Evolutionary conservation across 1,140 invertebrate species (phyloP).

Genomic region (Pygmarrhopalites habei): DNA sequence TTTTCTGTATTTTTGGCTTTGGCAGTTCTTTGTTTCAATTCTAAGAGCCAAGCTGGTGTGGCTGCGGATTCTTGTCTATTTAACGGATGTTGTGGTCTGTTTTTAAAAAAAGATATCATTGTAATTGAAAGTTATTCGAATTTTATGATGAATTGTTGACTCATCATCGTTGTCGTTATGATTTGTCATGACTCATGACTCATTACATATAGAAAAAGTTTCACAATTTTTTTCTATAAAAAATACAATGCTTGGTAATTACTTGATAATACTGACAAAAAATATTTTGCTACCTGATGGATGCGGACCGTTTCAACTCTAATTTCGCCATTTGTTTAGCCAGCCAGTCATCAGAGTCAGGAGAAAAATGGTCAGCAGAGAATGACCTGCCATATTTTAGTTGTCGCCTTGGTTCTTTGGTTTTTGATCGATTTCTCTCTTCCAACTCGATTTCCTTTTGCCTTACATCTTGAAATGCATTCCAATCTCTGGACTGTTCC

Average conservation of each 20-base stretch:
- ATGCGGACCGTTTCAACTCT: slow-evolving; percentile 25
- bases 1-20: no score
- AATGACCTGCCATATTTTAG: not conserved
- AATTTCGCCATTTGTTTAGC: slow-evolving; percentile 33
- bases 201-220: no score
- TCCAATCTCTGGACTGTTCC: not conserved
- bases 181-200: no score
- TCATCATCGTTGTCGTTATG: no score
- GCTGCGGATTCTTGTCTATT: not conserved
- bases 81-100: no score
- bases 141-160: no score
- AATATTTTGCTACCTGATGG: slow-evolving; percentile 1
- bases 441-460: not conserved
- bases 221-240: no score
- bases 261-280: no score
- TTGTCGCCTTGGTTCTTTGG: not conserved
- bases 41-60: slow-evolving; percentile 1
- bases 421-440: not conserved
- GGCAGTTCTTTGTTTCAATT: slow-evolving; percentile 1
- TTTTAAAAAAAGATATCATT: no score
- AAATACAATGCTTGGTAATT: no score
- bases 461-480: slow-evolving; percentile 3
- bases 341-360: slow-evolving; percentile 37
- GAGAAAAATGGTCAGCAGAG: slow-evolving; percentile 2
- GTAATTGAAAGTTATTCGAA: no score